phyloP scores from a whole-genome alignment of 2,113 vertebrate genomes.

The Brachypteracias leptosomus region DNA sequence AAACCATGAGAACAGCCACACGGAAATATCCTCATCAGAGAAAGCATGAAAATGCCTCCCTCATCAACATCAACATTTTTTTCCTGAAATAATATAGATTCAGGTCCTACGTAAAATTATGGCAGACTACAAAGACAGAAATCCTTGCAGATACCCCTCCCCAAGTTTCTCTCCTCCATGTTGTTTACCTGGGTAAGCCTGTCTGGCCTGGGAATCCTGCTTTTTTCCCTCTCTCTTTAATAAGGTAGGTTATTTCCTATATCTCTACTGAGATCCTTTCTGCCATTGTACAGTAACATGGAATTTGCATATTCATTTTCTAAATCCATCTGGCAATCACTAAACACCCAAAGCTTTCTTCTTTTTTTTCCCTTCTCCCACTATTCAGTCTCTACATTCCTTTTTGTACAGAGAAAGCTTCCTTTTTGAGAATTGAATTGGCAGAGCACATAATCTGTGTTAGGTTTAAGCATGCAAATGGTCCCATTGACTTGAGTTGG shows the following conservation, averaged over 20 bases:
- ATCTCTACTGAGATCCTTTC: not conserved
- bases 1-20: not conserved
- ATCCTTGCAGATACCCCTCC: not conserved
- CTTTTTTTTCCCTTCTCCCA: not conserved
- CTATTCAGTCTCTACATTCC: not conserved
- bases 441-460: not conserved
- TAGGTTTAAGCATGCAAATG: not conserved
- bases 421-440: not conserved
- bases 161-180: not conserved
- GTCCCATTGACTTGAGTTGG: not conserved
- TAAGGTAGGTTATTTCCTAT: not conserved
- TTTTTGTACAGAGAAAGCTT: not conserved
- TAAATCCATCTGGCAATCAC: not conserved
- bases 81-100: not conserved
- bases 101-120: not conserved
- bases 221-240: not conserved
- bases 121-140: not conserved
- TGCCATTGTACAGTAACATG: not conserved
- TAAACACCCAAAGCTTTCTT: not conserved
- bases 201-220: not conserved
- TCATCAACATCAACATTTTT: not conserved
- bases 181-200: not conserved
- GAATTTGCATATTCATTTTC: conserved; percentile 8
- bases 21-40: not conserved
- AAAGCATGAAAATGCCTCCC: not conserved